Evolutionary conservation across 1,140 invertebrate genomes (phyloP).

Genomic region (Drosophila trapezifrons): DNA sequence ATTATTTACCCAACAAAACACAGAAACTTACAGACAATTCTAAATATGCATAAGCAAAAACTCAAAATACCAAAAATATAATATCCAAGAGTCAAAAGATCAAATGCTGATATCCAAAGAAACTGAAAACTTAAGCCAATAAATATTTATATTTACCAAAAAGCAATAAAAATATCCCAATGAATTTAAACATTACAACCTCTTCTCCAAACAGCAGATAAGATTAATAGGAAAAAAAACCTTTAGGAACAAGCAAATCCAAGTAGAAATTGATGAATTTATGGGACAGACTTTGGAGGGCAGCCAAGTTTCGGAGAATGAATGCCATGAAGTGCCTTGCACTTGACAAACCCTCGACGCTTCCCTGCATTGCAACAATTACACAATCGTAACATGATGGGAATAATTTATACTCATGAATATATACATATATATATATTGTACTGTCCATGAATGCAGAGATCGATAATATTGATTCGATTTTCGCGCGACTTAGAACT

Average conservation of each 20-base stretch:
- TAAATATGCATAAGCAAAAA: no score
- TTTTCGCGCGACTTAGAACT: constrained; percentile 43
- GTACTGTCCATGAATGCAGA: constrained; percentile 8
- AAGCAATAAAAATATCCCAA: not conserved
- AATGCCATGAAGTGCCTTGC: constrained; percentile 1
- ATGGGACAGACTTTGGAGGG: constrained; percentile 5
- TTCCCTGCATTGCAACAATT: constrained; percentile 30
- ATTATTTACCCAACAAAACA: not conserved
- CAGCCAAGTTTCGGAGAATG: constrained; percentile 6
- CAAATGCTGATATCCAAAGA: not conserved
- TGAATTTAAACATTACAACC: no score
- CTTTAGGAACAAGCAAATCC: not conserved
- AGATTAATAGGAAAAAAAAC: not conserved
- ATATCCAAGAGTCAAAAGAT: not conserved
- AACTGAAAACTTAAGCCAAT: not conserved
- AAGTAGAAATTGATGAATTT: constrained; percentile 14
- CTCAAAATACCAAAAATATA: no score
- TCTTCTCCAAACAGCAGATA: not conserved
- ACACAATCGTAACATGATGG: constrained; percentile 19
- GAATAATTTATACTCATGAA: constrained; percentile 34
- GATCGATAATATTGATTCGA: constrained; percentile 76
- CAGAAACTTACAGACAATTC: not conserved
- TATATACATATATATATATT: constrained; percentile 11
- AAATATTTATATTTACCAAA: not conserved
- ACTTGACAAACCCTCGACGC: constrained; percentile 4